Conservation (phyloP, 2,888 invertebrate genomes). For the Furcula furcula region DNA sequence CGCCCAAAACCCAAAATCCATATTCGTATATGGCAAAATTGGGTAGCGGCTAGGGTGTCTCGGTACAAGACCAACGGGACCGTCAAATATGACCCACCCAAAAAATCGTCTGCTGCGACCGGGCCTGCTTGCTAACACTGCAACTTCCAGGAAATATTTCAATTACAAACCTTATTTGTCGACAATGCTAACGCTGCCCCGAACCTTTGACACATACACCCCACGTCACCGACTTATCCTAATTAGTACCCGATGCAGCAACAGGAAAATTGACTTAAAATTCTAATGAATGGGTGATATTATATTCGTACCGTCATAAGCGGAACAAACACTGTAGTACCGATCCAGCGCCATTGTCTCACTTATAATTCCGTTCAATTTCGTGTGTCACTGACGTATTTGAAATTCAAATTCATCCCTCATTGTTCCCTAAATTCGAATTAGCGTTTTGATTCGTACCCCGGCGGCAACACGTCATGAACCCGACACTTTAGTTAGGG, state of each 20-base stretch:
- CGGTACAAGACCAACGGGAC: too few relatives aligned
- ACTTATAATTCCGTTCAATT: conserved; percentile 54
- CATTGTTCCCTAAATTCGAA: conserved; percentile 44
- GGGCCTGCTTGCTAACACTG: too few relatives aligned
- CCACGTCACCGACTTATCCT: conserved; percentile 8
- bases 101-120: too few relatives aligned
- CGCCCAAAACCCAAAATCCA: too few relatives aligned
- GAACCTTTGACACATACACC: neutral
- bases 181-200: neutral
- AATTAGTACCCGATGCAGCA: conserved; percentile 3
- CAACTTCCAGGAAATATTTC: too few relatives aligned
- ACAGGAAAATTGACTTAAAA: conserved; percentile 34
- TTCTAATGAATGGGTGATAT: conserved; percentile 22
- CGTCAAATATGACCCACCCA: too few relatives aligned
- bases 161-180: too few relatives aligned
- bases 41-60: too few relatives aligned
- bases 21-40: too few relatives aligned
- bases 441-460: conserved; percentile 33
- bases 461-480: conserved; percentile 24
- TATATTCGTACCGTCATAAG: conserved; percentile 24
- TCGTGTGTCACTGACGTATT: conserved; percentile 61
- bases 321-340: conserved; percentile 29
- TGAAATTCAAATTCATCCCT: conserved; percentile 64
- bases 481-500: conserved; percentile 12
- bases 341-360: conserved; percentile 36